A percentile compares a stretch with the other conserved stretches of the same genome.
Evolutionary conservation across 2,888 invertebrate species (phyloP).

Genomic region (Silvanus unidentatus): DNA sequence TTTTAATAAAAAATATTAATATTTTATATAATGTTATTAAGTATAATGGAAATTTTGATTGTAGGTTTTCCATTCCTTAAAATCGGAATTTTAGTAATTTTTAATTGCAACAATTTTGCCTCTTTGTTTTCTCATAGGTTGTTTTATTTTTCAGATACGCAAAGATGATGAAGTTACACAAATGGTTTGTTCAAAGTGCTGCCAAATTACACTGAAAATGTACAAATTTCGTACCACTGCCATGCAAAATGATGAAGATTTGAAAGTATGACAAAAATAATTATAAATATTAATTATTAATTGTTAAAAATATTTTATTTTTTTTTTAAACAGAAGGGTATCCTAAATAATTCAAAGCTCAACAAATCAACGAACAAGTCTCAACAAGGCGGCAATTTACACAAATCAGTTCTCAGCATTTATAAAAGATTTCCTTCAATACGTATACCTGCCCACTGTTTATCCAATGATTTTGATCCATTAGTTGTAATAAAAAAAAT

Average conservation of each 20-base stretch:
- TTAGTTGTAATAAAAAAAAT: too few species aligned
- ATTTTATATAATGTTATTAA: too few species aligned
- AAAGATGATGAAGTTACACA: constrained; percentile 26
- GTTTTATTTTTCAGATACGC: constrained; percentile 26
- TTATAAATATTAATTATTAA: neutral
- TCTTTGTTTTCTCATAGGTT: constrained; percentile 1
- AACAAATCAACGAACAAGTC: neutral
- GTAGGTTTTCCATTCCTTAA: too few species aligned
- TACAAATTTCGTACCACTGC: constrained; percentile 30
- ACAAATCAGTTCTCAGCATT: too few species aligned
- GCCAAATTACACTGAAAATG: constrained; percentile 28
- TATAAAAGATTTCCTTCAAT: too few species aligned
- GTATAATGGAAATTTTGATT: too few species aligned
- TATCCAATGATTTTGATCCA: too few species aligned
- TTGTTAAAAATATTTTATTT: constrained; percentile 5
- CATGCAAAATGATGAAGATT: constrained; percentile 23
- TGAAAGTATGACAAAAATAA: constrained; percentile 25
- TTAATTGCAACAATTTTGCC: too few species aligned
- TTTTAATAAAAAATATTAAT: too few species aligned
- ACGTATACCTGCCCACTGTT: too few species aligned
- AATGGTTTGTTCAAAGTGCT: constrained; percentile 31
- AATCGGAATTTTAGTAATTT: too few species aligned
- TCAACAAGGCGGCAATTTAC: neutral
- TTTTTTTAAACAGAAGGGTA: neutral
- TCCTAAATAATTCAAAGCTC: neutral